A percentile compares a stretch with the other conserved stretches of the same genome.
phyloP scores from a whole-genome alignment of 1,140 invertebrate species.

The Drosophila bocqueti region DNA sequence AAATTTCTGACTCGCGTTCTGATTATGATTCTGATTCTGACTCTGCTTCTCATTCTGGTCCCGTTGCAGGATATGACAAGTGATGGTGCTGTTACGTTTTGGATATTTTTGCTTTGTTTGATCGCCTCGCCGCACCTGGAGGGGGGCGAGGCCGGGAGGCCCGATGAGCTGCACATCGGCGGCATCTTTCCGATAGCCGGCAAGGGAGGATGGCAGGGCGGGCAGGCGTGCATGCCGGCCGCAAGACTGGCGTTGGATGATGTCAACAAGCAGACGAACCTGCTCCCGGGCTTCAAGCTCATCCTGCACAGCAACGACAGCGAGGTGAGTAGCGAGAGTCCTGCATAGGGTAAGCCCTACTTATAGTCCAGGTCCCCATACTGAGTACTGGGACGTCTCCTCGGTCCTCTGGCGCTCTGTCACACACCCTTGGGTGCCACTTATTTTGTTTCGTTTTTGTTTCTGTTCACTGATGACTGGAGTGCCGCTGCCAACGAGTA shows the following conservation, averaged over 20 bases:
- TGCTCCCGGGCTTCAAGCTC: slow-evolving; percentile 96
- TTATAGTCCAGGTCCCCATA: slow-evolving; percentile 15
- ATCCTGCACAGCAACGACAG: slow-evolving; percentile 98
- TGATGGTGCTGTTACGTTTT: slow-evolving; percentile 85
- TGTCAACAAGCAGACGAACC: slow-evolving; percentile 95
- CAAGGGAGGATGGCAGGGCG: slow-evolving; percentile 97
- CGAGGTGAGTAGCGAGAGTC: slow-evolving; percentile 90
- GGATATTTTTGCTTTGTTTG: slow-evolving; percentile 85
- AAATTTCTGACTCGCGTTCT: slow-evolving; percentile 50
- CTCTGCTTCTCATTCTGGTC: slow-evolving; percentile 12
- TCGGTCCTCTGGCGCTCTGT: slow-evolving; percentile 40
- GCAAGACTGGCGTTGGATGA: slow-evolving; percentile 97
- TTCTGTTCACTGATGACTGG: slow-evolving; percentile 53
- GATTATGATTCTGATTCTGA: slow-evolving; percentile 2
- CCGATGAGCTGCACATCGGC: slow-evolving; percentile 96
- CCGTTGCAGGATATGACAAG: slow-evolving; percentile 84
- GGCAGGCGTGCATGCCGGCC: slow-evolving; percentile 97
- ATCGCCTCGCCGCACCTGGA: slow-evolving; percentile 76
- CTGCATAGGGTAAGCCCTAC: slow-evolving; percentile 34
- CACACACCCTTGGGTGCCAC: slow-evolving; percentile 68
- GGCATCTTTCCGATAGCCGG: slow-evolving; percentile 98
- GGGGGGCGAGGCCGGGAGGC: slow-evolving; percentile 68
- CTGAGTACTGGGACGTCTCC: slow-evolving; percentile 6
- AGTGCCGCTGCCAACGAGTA: slow-evolving; percentile 10
- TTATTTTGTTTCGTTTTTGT: slow-evolving; percentile 77